These are phyloP conservation scores for Pseudomyrmex sp. DNA, from an alignment of 1,140 invertebrate genomes.

Conservation along the genomic window DNA sequence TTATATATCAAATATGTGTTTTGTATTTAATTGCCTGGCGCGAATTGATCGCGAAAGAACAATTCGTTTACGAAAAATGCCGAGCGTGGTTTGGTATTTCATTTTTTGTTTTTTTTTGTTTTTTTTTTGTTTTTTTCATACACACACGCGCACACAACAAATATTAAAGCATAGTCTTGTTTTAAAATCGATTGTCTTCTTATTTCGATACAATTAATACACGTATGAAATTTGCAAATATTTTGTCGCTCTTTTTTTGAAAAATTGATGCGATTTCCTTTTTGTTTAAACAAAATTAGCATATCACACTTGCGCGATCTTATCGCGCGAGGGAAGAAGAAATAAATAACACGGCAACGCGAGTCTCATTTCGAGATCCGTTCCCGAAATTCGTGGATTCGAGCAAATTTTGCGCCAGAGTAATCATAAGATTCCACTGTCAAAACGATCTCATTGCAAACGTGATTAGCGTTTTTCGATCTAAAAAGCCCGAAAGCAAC, in stretches of 20 bases:
- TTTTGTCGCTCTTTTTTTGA: not conserved
- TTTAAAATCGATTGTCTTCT: not conserved
- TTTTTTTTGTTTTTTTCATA: not conserved
- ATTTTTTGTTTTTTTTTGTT: slow-evolving; percentile 26
- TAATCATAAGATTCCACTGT: slow-evolving; percentile 30
- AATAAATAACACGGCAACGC: not conserved
- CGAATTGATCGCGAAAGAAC: slow-evolving; percentile 60
- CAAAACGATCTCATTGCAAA: slow-evolving; percentile 62
- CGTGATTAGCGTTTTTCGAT: slow-evolving; percentile 46
- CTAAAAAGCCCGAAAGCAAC: slow-evolving; percentile 51
- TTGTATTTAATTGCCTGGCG: slow-evolving; percentile 60
- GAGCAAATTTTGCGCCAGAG: slow-evolving; percentile 18
- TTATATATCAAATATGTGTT: slow-evolving; percentile 62
- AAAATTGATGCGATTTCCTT: not conserved
- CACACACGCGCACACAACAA: not conserved
- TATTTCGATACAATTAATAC: not conserved
- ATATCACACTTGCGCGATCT: not conserved
- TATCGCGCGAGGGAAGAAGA: not conserved
- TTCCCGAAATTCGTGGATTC: slow-evolving; percentile 27
- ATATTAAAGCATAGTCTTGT: slow-evolving; percentile 6
- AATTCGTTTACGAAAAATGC: slow-evolving; percentile 59
- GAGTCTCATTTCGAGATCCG: not conserved
- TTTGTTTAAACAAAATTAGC: not conserved
- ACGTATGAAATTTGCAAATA: not conserved
- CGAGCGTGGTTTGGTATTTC: slow-evolving; percentile 19